Percentiles rank a stretch among this genome's conserved stretches.
Evolutionary conservation across 2,797 vertebrate species (phyloP).

Genomic region (Schizothorax lantsangensis): DNA sequence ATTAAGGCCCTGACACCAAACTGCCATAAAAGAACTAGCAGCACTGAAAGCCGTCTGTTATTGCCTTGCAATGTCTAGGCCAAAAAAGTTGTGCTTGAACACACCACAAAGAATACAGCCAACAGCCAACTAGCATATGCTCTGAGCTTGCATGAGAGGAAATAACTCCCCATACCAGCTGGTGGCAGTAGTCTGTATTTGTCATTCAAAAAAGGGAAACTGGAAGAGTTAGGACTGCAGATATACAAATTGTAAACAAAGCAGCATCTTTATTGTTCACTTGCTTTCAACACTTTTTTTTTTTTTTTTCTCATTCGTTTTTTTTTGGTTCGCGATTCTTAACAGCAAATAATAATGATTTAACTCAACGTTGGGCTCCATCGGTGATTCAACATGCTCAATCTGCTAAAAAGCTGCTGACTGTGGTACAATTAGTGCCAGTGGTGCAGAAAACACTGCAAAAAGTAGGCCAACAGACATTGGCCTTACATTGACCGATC

Average conservation of each 20-base stretch:
- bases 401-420: too few relatives aligned
- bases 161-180: neutral
- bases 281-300: neutral
- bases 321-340: neutral
- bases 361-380: neutral
- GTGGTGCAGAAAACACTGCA: neutral
- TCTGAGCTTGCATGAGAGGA: neutral
- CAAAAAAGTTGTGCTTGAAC: neutral
- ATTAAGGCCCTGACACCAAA: neutral
- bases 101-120: neutral
- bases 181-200: neutral
- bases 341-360: neutral
- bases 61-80: neutral
- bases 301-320: neutral
- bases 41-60: neutral
- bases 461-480: neutral
- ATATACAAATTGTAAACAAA: neutral
- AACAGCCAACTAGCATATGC: neutral
- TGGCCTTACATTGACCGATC: neutral
- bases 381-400: neutral
- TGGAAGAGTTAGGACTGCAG: neutral
- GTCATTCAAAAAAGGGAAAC: neutral
- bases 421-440: neutral
- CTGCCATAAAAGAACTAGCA: neutral
- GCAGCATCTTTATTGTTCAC: neutral